Base-by-base conservation (phyloP, 64 coral and sea anemone genomes). In the Porites lutea region DNA sequence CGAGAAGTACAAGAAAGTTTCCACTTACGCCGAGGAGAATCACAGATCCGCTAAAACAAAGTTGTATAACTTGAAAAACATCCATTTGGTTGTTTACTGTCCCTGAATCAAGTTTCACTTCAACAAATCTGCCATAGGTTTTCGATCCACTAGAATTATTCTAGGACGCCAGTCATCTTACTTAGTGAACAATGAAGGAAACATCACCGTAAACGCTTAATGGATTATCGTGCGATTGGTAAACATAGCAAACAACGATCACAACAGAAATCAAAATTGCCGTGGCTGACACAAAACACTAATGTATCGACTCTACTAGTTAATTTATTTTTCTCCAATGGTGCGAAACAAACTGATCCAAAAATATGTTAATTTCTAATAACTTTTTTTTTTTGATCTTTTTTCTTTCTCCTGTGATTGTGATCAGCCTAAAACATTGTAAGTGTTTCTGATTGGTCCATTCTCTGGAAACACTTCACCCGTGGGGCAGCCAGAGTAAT, bases 11-110 rank as follows among this genome's bases (percentile, higher is more conserved):
- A 52, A 54, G 48, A 5, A 47, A 0, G 10, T 77, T 77, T 16
- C 74, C 74, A 52, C 74, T n/a, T 4, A 77, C 74, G 18, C 74
- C 72, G 53, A 77, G n/a, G 18, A 77, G 47, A 52, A 77, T n/a
- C 49, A 77, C 74, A 77, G 14, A 53, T 16, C 15, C 48, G 48
- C 48, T 52, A 10, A 52, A 51, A 47, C 13, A 77, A 51, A 77
- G 74, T 11, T 52, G 74, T 2, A 77, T n/a, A 52, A 77, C 49
- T 19, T 77, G 74, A 12, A 19, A 52, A 14, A 7, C 47, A 52
- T 53, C 74, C 74, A 77, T 77, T 19, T 77, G 4, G 19, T 21
- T 27, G 13, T 47, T 51, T n/a, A 49, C 13, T 9, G 48, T 75
- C 10, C n/a, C 20, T 37, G 27, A 53, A 73, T 23, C 5, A 37